phyloP scores from a whole-genome alignment of 2,113 vertebrate genomes.

The Toxotes chatareus region DNA sequence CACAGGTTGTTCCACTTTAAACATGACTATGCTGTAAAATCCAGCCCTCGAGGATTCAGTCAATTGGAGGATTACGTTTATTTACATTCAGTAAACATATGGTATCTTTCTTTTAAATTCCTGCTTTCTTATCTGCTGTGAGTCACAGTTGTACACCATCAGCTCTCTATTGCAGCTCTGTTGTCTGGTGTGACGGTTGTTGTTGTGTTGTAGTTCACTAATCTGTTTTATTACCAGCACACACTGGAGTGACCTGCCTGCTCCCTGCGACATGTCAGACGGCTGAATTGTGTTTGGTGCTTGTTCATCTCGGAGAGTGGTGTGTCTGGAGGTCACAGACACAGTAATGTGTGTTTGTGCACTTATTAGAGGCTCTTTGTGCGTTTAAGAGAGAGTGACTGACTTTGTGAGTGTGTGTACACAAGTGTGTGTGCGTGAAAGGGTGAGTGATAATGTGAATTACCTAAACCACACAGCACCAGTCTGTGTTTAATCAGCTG shows the following conservation, averaged over 20 bases:
- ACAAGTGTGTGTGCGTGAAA: constrained; percentile 1
- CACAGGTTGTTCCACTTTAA: not conserved
- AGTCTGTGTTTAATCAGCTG: constrained; percentile 60
- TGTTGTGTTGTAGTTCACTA: constrained; percentile 29
- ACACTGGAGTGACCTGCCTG: constrained; percentile 35
- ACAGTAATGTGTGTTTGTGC: constrained; percentile 31
- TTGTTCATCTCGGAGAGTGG: constrained; percentile 43
- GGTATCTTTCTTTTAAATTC: not conserved
- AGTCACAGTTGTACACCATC: not conserved
- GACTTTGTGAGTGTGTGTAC: constrained; percentile 7
- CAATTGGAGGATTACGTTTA: not conserved
- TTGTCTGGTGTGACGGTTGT: not conserved
- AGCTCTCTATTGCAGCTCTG: not conserved
- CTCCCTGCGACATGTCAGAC: constrained; percentile 35
- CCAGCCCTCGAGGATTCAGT: not conserved
- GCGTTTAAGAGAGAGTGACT: constrained; percentile 24
- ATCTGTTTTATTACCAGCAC: constrained; percentile 28
- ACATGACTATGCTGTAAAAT: not conserved
- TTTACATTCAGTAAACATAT: not conserved
- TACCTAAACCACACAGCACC: constrained; percentile 44
- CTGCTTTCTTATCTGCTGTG: not conserved
- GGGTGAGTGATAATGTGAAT: constrained; percentile 36
- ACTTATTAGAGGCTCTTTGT: constrained; percentile 57
- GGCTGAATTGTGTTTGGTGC: constrained; percentile 42
- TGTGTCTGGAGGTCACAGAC: constrained; percentile 41